Evolutionary conservation across 2,113 vertebrate species (phyloP), one percentile per base, ranked within the genome.

Genomic region (Amphiprion ocellaris): DNA sequence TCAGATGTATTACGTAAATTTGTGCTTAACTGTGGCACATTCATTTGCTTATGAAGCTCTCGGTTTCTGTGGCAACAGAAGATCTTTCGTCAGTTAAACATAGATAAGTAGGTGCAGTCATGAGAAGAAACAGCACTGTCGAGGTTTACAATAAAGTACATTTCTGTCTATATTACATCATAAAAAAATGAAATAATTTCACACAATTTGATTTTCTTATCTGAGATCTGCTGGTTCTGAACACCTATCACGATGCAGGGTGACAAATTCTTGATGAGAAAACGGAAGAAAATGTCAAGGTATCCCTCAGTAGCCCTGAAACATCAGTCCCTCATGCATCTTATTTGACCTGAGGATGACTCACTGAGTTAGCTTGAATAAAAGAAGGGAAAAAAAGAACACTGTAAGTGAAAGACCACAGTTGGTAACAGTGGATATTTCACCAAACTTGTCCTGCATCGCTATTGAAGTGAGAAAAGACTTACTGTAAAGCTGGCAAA

Each of bases 1-100:
- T 87, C 67, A 53, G 60, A 84, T 71, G 63, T 47, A 85, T 92
- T 88, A 89, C 82, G 60, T 90, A 91, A 88, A 93, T 88, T 14
- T 87, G 83, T 37, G 79, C 74, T 86, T 88, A 90, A 89, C 79
- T 84, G 82, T 90, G 81, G 74, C 82, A 90, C 86, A 82, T 87
- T 87, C 74, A 85, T 91, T 90, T 88, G 78, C 89, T 92, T 89
- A 92, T 92, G 83, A 92, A 87, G 73, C 85, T 68, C 87, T 81
- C 84, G 78, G 92, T 93, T 92, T 86, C 91, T 89, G 69, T 93
- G 91, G 92, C 90, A 94, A 94, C 93, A 77, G 66, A 86, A 26
- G 86, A 86, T 86, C 82, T 81, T 78, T 86, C 74, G 89, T 85
- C 77, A 83, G 81, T 86, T 89, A 88, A 86, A 90, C 83, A 81